Evolutionary conservation across 2,888 invertebrate genomes (phyloP).

Genomic region (Amiota communis): DNA sequence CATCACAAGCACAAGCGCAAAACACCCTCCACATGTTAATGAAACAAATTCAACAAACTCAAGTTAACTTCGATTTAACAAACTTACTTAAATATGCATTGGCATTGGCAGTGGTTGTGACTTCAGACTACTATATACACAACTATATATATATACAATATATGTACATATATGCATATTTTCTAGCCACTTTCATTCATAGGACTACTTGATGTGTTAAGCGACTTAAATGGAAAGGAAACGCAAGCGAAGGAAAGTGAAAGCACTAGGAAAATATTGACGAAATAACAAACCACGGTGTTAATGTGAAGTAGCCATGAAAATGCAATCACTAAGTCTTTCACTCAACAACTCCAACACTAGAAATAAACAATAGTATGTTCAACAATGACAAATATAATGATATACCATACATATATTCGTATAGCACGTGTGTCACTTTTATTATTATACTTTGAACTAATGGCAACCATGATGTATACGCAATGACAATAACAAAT

Average conservation of each 20-base stretch:
- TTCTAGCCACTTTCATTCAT: background rate
- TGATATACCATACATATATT: no score
- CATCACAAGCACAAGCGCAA: background rate
- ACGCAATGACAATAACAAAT: no score
- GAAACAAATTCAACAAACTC: constrained; percentile 30
- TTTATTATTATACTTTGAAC: no score
- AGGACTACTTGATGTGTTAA: background rate
- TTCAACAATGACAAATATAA: no score
- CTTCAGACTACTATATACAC: background rate
- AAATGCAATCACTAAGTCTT: constrained; percentile 3
- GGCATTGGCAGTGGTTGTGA: constrained; percentile 50
- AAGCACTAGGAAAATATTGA: constrained; percentile 47
- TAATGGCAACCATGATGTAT: no score
- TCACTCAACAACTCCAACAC: constrained; percentile 6
- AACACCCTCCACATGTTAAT: constrained; percentile 23
- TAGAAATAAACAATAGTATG: background rate
- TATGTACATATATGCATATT: background rate
- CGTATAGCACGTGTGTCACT: no score
- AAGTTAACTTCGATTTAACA: constrained; percentile 58
- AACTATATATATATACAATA: background rate
- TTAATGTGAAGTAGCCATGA: constrained; percentile 30
- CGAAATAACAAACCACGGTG: constrained; percentile 28
- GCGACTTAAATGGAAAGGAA: background rate
- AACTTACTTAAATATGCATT: constrained; percentile 61
- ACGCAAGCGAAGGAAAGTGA: constrained; percentile 39